Evolutionary conservation across 2,113 vertebrate species (phyloP).

Genomic region (Psittacara wagleri): DNA sequence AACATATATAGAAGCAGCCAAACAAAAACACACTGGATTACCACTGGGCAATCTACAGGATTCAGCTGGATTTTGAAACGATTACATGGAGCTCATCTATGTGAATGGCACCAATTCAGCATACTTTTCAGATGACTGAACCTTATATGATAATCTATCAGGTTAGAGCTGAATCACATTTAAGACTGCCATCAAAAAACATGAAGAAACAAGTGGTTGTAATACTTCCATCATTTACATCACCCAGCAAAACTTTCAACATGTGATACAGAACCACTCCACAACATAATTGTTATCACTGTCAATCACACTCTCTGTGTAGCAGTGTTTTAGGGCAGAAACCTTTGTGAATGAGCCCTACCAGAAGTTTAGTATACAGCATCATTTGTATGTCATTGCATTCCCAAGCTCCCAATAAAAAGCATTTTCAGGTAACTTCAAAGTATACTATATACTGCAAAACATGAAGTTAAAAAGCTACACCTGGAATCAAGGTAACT

Average conservation of each 20-base stretch:
- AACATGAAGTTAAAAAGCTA: background rate
- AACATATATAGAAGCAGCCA: background rate
- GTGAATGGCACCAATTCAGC: background rate
- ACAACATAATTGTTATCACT: background rate
- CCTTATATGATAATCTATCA: background rate
- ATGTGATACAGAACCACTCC: background rate
- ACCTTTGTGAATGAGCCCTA: background rate
- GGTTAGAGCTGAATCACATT: background rate
- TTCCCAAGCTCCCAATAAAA: background rate
- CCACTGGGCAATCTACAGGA: rapidly evolving
- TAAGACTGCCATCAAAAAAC: background rate
- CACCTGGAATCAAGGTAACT: background rate
- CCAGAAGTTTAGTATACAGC: background rate
- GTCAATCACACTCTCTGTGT: background rate
- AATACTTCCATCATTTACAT: background rate
- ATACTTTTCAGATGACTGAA: background rate
- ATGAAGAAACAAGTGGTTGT: background rate
- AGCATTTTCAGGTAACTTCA: background rate
- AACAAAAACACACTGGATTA: background rate
- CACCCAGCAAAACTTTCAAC: background rate
- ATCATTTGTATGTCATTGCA: background rate
- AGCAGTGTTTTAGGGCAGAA: background rate
- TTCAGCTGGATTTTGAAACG: background rate
- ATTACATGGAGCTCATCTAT: background rate
- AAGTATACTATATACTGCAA: background rate